Conservation (phyloP, 2,888 invertebrate species). For the Drosophila pseudotakahashii region DNA sequence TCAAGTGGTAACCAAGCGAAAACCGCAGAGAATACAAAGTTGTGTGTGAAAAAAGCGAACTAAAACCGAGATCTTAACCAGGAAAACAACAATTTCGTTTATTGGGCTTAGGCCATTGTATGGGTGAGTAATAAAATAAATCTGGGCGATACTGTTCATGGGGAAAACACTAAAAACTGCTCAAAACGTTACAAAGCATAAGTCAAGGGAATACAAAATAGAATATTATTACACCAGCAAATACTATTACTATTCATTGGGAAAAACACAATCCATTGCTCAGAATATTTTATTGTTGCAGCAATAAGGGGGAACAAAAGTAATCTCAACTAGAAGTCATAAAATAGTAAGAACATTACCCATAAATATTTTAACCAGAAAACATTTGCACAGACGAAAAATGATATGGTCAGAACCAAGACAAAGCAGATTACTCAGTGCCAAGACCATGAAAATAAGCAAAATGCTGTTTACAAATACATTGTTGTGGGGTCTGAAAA, state of each 20-base stretch:
- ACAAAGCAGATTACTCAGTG: constrained; percentile 14
- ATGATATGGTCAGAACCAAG: neutral
- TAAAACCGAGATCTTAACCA: constrained; percentile 29
- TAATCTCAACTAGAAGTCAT: neutral
- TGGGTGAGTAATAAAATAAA: constrained; percentile 84
- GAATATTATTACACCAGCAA: too few species aligned
- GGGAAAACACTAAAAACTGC: neutral
- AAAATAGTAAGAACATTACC: neutral
- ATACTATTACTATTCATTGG: too few species aligned
- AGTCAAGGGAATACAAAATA: too few species aligned
- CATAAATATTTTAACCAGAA: neutral
- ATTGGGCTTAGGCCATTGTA: constrained; percentile 85
- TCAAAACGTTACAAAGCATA: too few species aligned
- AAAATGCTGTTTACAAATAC: neutral
- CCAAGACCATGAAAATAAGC: neutral
- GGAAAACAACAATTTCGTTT: constrained; percentile 73
- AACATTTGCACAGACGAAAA: neutral
- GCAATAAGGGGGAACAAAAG: too few species aligned
- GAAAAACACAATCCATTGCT: too few species aligned
- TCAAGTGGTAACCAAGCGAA: constrained; percentile 18
- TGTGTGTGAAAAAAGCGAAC: constrained; percentile 49
- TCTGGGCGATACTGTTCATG: too few species aligned
- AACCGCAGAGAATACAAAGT: constrained; percentile 43
- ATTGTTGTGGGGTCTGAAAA: neutral
- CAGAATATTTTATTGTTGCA: too few species aligned